Evolutionary conservation across 2,888 invertebrate species (phyloP), one percentile per base, ranked within the genome.

Genomic region (Auanema freiburgensis): DNA sequence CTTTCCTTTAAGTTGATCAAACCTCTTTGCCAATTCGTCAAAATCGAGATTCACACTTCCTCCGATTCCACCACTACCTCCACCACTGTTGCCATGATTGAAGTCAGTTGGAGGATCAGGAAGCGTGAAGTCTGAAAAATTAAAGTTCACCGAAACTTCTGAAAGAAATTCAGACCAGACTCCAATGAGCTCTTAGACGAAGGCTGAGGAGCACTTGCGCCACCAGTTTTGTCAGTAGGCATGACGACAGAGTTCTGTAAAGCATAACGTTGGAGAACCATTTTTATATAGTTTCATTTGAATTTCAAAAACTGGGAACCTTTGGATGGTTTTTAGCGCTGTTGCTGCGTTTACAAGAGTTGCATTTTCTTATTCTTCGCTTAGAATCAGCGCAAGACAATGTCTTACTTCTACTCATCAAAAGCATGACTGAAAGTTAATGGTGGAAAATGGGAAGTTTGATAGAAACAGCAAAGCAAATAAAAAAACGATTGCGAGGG

Each of bases 1-100:
- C 44, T 66, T 66, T 63, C 80, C 79, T 59, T 79, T 80, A 50
- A 80, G 67, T 33, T 69, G 71, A 40, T 80, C 76, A 59, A 80
- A 80, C 33, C 80, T 75, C 6, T 69, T 61, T 16, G 78, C 74
- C 42, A 80, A 60, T 11, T 80, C 79, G 57, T 80, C 80, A 56
- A 80, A 77, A 55, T 79, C 76, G 23, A 77, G 57, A 24, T 77
- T 74, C 25, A 63, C 63, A 2, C 61, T 64, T 2, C 59, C 65
- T 49, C 54, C 6, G 11, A 6, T 51, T 43, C 46, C 51, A 6
- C 21, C 21, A 57, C 59, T 56, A 40, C 46, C 25, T 24, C 51
- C 49, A 18, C 57, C 57, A 41, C 46, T 49, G 25, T 57, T 59
- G 8, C 56, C 61, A 11, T 59, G 57, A 21, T 66, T 52, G 62